These are phyloP conservation scores for Caprella mutica DNA, from an alignment of 2,888 invertebrate species.

Conservation along the genomic window DNA sequence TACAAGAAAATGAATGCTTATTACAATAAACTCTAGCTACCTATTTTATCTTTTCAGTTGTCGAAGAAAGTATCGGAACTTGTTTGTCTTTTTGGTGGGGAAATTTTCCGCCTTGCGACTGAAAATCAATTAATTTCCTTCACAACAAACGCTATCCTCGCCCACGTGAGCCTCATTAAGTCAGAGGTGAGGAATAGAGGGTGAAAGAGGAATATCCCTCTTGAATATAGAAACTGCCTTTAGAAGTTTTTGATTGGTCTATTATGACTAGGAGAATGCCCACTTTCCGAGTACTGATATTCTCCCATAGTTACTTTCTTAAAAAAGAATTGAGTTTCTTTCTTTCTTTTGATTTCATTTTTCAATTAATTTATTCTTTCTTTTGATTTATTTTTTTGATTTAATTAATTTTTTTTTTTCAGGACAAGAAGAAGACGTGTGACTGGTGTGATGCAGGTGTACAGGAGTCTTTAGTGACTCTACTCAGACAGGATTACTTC, in stretches of 20 bases:
- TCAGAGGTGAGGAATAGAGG: conserved; percentile 36
- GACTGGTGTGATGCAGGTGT: conserved; percentile 39
- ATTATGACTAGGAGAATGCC: no score
- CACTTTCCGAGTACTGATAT: no score
- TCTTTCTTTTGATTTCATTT: neutral
- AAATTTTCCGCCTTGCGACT: conserved; percentile 17
- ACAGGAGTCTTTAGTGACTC: conserved; percentile 39
- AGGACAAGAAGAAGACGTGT: conserved; percentile 40
- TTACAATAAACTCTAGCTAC: neutral
- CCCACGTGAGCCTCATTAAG: conserved; percentile 40
- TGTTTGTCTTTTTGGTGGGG: neutral
- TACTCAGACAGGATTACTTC: conserved; percentile 39
- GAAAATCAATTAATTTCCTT: conserved; percentile 34
- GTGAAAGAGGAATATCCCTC: no score
- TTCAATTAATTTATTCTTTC: conserved; percentile 30
- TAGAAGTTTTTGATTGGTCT: no score
- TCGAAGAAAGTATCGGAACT: neutral
- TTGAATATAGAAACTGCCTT: no score
- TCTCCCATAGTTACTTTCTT: no score
- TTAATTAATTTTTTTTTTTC: conserved; percentile 28
- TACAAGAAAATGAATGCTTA: neutral
- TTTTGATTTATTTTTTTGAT: neutral
- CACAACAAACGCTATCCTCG: conserved; percentile 39
- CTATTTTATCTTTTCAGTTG: neutral
- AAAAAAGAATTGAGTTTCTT: no score